Evolutionary conservation across 2,113 vertebrate species (phyloP).

Genomic region (Hippoglossus stenolepis): DNA sequence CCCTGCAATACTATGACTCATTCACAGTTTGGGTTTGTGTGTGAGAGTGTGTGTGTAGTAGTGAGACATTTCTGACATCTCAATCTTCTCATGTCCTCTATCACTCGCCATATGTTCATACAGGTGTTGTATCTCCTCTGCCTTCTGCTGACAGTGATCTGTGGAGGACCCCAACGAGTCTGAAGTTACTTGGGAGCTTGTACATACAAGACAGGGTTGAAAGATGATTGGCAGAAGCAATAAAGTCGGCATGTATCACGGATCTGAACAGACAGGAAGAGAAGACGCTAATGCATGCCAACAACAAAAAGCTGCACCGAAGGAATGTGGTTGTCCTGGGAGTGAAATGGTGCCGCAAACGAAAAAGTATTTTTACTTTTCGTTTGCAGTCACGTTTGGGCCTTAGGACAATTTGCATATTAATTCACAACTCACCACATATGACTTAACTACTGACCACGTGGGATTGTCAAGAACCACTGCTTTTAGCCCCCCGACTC

Average conservation of each 20-base stretch:
- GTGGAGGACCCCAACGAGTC: background rate
- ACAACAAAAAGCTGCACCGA: background rate
- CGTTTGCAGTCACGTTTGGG: background rate
- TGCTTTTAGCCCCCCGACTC: background rate
- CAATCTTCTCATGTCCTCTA: slow-evolving; percentile 32
- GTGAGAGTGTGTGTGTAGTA: background rate
- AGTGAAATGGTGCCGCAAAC: slow-evolving; percentile 1
- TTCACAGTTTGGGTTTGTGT: slow-evolving; percentile 1
- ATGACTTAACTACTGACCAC: slow-evolving; percentile 48
- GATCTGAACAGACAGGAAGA: slow-evolving; percentile 22
- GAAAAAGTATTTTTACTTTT: too few relatives aligned
- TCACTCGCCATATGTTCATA: slow-evolving; percentile 42
- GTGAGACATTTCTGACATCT: slow-evolving; percentile 34
- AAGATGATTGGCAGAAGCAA: slow-evolving; percentile 11
- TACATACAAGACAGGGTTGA: background rate
- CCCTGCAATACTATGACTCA: slow-evolving; percentile 5
- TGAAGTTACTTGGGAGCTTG: slow-evolving; percentile 29
- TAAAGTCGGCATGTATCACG: slow-evolving; percentile 26
- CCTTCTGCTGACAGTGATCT: slow-evolving; percentile 15
- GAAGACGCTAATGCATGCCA: background rate
- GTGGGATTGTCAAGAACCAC: slow-evolving; percentile 17
- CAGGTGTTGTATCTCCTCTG: slow-evolving; percentile 18
- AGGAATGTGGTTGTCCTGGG: slow-evolving; percentile 1
- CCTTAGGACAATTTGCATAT: slow-evolving; percentile 49
- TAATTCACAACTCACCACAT: slow-evolving; percentile 37